phyloP scores from a whole-genome alignment of 1,140 invertebrate genomes.

The Papilio helenus region DNA sequence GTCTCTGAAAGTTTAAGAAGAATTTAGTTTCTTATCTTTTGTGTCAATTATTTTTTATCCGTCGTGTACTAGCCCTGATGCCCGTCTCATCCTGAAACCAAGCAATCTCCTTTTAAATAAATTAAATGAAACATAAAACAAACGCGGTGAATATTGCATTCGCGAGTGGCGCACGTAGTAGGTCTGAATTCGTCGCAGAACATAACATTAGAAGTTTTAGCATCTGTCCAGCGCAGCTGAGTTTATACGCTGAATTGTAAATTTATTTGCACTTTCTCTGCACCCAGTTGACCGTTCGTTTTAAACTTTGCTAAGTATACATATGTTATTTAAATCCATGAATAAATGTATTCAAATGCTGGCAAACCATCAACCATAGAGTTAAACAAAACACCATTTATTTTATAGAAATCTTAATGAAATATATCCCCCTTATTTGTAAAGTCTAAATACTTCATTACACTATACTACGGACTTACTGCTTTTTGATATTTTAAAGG shows the following conservation, averaged over 20 bases:
- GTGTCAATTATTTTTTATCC: neutral
- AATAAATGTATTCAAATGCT: conserved; percentile 21
- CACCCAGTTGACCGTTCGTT: conserved; percentile 44
- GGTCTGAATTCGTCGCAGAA: conserved; percentile 60
- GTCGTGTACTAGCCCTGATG: neutral
- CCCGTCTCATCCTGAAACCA: neutral
- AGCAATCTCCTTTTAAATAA: neutral
- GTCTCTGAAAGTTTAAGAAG: neutral
- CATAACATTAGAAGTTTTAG: conserved; percentile 58
- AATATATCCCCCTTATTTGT: no score
- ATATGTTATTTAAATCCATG: conserved; percentile 25
- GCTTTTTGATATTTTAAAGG: neutral
- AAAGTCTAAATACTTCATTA: no score
- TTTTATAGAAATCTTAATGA: no score
- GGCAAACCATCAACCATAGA: neutral
- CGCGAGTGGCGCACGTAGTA: conserved; percentile 40
- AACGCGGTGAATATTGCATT: conserved; percentile 20
- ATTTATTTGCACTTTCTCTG: conserved; percentile 57
- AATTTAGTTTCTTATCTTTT: neutral
- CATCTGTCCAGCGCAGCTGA: conserved; percentile 60
- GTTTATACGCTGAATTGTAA: conserved; percentile 65
- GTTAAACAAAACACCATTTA: no score
- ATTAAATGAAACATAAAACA: conserved; percentile 15
- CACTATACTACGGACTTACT: neutral
- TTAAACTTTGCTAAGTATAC: conserved; percentile 27